Conservation (phyloP, 2,113 vertebrate species). For the Equus quagga region DNA sequence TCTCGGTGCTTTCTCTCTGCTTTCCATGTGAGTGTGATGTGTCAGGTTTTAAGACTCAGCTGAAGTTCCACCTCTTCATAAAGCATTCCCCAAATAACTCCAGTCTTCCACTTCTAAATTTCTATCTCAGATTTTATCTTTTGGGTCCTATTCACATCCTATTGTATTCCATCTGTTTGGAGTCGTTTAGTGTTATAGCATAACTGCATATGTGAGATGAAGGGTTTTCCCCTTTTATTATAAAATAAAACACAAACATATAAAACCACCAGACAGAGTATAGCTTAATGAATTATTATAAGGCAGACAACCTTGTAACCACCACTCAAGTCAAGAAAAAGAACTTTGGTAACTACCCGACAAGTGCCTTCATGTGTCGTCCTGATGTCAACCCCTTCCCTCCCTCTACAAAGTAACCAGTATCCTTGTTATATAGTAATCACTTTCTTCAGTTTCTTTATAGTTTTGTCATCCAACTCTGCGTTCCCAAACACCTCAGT, state of each 20-base stretch:
- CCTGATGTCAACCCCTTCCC: not conserved
- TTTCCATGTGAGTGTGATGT: not conserved
- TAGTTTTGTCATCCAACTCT: not conserved
- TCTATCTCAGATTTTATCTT: not conserved
- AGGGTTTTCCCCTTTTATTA: not conserved
- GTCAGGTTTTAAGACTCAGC: not conserved
- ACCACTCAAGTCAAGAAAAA: not conserved
- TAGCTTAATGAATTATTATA: not conserved
- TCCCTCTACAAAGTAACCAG: not conserved
- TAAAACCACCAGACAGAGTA: not conserved
- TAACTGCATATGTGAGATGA: not conserved
- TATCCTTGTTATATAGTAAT: not conserved
- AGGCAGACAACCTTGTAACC: not conserved
- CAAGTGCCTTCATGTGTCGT: not conserved
- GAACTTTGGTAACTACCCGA: not conserved
- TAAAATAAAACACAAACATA: not conserved
- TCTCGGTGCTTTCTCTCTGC: not conserved
- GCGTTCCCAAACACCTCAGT: not conserved
- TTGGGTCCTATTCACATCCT: slow-evolving; percentile 9
- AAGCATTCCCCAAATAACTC: not conserved
- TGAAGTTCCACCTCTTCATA: not conserved
- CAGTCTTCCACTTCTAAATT: not conserved
- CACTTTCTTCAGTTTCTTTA: not conserved
- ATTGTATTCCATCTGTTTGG: not conserved
- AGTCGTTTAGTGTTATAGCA: not conserved